Conservation (phyloP, 2,888 invertebrate genomes). For the Gymnoscelis rufifasciata region DNA sequence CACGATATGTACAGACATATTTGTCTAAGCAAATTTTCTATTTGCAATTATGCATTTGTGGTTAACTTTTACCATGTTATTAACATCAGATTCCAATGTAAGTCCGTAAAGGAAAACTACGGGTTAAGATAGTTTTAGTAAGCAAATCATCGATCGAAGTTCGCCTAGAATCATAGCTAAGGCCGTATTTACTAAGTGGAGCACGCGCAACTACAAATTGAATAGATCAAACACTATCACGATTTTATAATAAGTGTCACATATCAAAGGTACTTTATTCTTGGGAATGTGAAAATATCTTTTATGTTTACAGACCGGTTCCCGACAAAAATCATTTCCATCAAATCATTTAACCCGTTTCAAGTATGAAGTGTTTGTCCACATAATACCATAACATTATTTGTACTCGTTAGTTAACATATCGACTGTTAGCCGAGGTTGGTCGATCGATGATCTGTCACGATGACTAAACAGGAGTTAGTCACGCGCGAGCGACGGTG, state of each 20-base stretch:
- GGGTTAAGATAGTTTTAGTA: conserved; percentile 22
- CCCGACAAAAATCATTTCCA: too few species aligned
- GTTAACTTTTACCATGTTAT: conserved; percentile 6
- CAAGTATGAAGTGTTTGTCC: too few species aligned
- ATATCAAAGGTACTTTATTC: too few species aligned
- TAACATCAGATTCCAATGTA: conserved; percentile 17
- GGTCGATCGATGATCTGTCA: conserved; percentile 36
- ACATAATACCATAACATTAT: conserved; percentile 10
- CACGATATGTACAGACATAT: conserved; percentile 45
- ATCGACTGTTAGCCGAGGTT: conserved; percentile 23
- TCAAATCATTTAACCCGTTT: too few species aligned
- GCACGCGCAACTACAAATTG: conserved; percentile 26
- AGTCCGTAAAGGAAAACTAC: conserved; percentile 27
- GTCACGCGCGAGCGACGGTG: conserved; percentile 64
- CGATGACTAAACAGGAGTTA: conserved; percentile 45
- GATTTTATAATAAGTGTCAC: too few species aligned
- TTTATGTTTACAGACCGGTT: too few species aligned
- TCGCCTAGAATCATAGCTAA: conserved; percentile 10
- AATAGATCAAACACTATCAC: conserved; percentile 25
- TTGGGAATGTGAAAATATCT: too few species aligned
- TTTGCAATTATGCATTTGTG: conserved; percentile 24
- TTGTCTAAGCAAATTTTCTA: conserved; percentile 28
- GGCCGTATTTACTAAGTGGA: conserved; percentile 21
- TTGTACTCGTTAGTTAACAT: conserved; percentile 37
- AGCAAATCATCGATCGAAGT: conserved; percentile 32